Evolutionary conservation across 2,888 invertebrate genomes (phyloP).

Genomic region (Dryadula phaetusa): DNA sequence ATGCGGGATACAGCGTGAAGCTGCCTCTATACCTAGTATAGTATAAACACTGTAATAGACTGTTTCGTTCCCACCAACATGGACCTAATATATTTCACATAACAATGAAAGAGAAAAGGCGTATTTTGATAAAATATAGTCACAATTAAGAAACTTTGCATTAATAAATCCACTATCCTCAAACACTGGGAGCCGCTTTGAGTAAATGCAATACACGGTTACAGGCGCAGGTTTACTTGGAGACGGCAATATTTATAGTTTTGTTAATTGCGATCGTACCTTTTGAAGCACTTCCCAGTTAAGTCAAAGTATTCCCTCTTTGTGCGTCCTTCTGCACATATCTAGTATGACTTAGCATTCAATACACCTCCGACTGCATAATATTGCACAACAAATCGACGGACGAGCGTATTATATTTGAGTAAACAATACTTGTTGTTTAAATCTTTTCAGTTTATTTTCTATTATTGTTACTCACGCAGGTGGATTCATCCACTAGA

Average conservation of each 20-base stretch:
- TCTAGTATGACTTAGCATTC: no score
- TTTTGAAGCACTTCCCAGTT: background rate
- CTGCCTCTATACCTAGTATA: no score
- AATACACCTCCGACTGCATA: no score
- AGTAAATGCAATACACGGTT: no score
- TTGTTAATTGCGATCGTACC: conserved; percentile 9
- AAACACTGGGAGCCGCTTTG: background rate
- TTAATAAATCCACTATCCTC: background rate
- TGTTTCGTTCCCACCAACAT: background rate
- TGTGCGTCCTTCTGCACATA: background rate
- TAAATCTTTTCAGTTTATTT: no score
- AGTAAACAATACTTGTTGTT: no score
- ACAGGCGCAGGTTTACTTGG: background rate
- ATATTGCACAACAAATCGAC: no score
- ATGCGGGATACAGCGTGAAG: no score
- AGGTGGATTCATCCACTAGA: no score
- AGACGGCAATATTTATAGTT: background rate
- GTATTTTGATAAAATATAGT: background rate
- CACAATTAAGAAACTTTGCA: background rate
- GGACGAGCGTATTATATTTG: no score
- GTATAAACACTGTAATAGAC: background rate
- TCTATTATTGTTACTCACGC: no score
- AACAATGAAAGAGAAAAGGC: background rate
- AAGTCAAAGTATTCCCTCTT: no score
- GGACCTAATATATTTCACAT: background rate